Conservation (phyloP, 2,888 invertebrate genomes). For the Lithophane ornitopus region DNA sequence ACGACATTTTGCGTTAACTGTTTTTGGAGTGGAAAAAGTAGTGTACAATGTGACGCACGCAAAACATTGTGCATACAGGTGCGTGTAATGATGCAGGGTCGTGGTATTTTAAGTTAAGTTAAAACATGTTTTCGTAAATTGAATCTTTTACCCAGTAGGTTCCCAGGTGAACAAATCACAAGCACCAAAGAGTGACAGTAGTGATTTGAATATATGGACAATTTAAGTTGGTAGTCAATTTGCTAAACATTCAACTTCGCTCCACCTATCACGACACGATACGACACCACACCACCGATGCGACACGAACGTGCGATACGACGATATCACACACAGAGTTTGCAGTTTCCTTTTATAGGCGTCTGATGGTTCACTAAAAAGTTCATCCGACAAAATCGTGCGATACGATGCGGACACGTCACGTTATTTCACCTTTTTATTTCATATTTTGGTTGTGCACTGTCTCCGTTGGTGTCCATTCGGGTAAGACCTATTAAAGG, state of each 20-base stretch:
- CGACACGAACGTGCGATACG: conserved; percentile 48
- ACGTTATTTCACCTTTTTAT: conserved; percentile 46
- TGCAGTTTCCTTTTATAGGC: conserved; percentile 8
- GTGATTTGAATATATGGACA: neutral
- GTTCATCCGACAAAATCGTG: conserved; percentile 20
- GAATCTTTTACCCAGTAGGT: too few species aligned
- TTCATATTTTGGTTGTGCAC: conserved; percentile 35
- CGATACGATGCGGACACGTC: conserved; percentile 1
- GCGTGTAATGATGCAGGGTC: too few species aligned
- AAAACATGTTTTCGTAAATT: too few species aligned
- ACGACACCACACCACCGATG: conserved; percentile 62
- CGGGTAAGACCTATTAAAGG: conserved; percentile 50
- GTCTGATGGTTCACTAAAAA: conserved; percentile 7
- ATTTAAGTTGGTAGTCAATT: neutral
- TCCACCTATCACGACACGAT: conserved; percentile 83
- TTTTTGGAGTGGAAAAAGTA: too few species aligned
- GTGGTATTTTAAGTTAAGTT: too few species aligned
- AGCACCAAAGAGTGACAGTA: neutral
- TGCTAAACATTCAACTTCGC: neutral
- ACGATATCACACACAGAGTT: conserved; percentile 28
- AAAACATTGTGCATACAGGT: too few species aligned
- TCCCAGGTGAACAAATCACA: neutral
- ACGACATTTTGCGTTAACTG: too few species aligned
- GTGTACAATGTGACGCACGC: too few species aligned
- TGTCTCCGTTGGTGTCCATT: conserved; percentile 39